Percentiles rank a stretch among this genome's conserved stretches.
phyloP scores from a whole-genome alignment of 2,113 vertebrate species.

The Thunnus maccoyii region DNA sequence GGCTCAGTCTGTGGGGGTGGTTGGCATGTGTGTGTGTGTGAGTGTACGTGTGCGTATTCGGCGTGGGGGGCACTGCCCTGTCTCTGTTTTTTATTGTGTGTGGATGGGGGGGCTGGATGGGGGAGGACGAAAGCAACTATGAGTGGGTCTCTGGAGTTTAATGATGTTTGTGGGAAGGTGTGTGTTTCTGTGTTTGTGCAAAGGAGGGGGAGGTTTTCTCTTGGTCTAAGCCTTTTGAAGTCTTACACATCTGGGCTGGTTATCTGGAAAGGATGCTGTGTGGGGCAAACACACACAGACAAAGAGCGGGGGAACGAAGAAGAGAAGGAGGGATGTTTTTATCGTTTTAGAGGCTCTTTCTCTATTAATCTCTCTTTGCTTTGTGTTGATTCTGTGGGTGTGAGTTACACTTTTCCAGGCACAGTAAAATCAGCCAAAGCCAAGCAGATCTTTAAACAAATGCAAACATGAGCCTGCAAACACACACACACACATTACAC shows the following conservation, averaged over 20 bases:
- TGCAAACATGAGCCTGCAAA: constrained; percentile 43
- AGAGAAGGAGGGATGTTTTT: constrained; percentile 12
- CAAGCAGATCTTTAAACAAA: constrained; percentile 27
- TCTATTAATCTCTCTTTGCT: constrained; percentile 46
- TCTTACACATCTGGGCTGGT: constrained; percentile 79
- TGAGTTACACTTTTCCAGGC: constrained; percentile 41
- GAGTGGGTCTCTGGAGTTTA: constrained; percentile 79
- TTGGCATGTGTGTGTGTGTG: constrained; percentile 57
- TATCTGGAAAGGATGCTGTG: constrained; percentile 74
- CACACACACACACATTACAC: constrained; percentile 41
- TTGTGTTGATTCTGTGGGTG: constrained; percentile 41
- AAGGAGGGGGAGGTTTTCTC: constrained; percentile 52
- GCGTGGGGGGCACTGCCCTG: constrained; percentile 78
- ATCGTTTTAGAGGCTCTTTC: constrained; percentile 56
- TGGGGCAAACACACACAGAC: constrained; percentile 45
- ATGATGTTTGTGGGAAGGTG: constrained; percentile 83
- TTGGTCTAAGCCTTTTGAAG: constrained; percentile 78
- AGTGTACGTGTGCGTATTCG: constrained; percentile 56
- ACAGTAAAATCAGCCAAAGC: constrained; percentile 38
- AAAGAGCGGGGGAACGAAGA: constrained; percentile 7
- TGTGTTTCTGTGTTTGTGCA: constrained; percentile 70
- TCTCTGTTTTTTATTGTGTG: constrained; percentile 80
- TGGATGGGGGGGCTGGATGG: constrained; percentile 48
- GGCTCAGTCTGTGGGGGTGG: constrained; percentile 69
- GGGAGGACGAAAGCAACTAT: constrained; percentile 64